These are phyloP conservation scores for Leistus spinibarbis DNA, from an alignment of 2,888 invertebrate genomes.

Conservation along the genomic window DNA sequence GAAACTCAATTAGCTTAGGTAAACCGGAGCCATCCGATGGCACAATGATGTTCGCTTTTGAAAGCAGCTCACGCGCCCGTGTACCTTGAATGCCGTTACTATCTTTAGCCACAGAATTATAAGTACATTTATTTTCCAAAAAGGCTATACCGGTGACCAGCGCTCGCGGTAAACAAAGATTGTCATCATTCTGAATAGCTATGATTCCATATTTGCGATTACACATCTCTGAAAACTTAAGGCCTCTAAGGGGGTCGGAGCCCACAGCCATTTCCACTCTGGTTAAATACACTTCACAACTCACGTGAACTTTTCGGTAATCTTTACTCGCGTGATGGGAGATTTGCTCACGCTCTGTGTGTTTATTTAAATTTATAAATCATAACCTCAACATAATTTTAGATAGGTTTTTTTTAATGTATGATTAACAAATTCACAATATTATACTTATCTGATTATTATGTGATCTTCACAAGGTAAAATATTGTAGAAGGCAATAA, in stretches of 20 bases:
- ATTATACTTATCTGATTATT: too few relatives aligned
- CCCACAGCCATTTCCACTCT: slow-evolving; percentile 30
- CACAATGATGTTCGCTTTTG: not conserved
- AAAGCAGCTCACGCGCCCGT: not conserved
- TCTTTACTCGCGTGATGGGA: too few relatives aligned
- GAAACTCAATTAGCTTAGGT: slow-evolving; percentile 30
- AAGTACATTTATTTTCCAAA: slow-evolving; percentile 28
- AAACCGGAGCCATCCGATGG: not conserved
- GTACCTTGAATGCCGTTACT: not conserved
- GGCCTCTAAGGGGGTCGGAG: slow-evolving; percentile 10
- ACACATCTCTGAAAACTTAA: slow-evolving; percentile 40
- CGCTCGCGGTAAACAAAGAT: too few relatives aligned
- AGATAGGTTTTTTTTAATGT: too few relatives aligned
- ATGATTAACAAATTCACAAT: too few relatives aligned
- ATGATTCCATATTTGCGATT: slow-evolving; percentile 20
- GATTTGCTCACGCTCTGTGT: too few relatives aligned
- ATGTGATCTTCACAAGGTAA: too few relatives aligned
- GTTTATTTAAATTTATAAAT: too few relatives aligned
- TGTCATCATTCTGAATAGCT: slow-evolving; percentile 42
- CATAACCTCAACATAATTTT: too few relatives aligned
- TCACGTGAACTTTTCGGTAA: too few relatives aligned
- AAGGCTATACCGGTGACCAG: slow-evolving; percentile 38
- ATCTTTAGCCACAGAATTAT: not conserved
- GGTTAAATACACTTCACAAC: slow-evolving; percentile 13
- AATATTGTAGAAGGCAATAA: too few relatives aligned